These are phyloP conservation scores for Bombylius discolor DNA, from an alignment of 2,888 invertebrate genomes.

Conservation along the genomic window DNA sequence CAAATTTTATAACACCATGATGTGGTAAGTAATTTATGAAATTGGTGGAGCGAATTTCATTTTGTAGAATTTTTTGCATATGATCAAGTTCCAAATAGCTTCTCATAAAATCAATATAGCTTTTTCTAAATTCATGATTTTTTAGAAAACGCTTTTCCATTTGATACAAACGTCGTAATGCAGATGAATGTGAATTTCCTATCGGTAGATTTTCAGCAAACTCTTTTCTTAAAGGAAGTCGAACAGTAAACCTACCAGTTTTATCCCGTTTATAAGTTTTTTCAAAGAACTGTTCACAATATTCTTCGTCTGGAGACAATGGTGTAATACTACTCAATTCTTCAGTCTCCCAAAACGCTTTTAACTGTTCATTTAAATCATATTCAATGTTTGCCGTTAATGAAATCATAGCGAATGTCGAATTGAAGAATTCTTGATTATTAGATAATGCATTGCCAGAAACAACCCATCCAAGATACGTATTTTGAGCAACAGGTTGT, in stretches of 20 bases:
- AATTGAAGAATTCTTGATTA: too few species aligned
- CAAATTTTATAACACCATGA: constrained; percentile 2
- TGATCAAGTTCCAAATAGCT: not conserved
- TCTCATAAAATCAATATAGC: not conserved
- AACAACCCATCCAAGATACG: not conserved
- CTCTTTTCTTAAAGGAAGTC: not conserved
- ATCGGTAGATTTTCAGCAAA: not conserved
- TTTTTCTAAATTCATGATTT: not conserved
- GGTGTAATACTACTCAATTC: not conserved
- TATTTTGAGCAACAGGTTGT: not conserved
- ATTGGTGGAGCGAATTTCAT: not conserved
- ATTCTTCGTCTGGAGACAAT: not conserved
- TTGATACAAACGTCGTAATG: not conserved
- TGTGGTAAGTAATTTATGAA: not conserved
- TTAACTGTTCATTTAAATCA: not conserved
- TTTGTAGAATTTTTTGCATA: not conserved
- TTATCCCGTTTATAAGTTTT: not conserved
- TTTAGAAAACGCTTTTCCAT: not conserved
- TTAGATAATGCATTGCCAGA: not conserved
- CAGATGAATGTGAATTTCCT: not conserved
- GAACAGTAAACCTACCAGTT: not conserved
- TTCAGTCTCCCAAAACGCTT: not conserved
- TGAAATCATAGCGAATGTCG: not conserved
- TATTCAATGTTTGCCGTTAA: not conserved
- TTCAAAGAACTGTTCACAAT: not conserved